Evolutionary conservation across 2,113 vertebrate genomes (phyloP), one percentile per base, ranked within the genome.

Genomic region (Rhombomys opimus): DNA sequence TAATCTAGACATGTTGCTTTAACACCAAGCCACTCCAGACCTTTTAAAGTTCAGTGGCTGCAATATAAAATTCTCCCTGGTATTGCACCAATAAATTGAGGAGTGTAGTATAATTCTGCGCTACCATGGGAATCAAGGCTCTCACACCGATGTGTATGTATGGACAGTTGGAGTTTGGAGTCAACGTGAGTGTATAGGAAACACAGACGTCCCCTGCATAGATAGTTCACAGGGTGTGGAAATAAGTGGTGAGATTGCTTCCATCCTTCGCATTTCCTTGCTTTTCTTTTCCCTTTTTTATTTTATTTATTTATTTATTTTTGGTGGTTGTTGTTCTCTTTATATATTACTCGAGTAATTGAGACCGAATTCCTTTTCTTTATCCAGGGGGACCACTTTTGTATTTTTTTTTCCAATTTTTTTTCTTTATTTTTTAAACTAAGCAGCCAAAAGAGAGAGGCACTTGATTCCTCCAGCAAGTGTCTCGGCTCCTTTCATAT

Each of bases 1-100:
- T 99, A 99, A 98, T 98, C 97, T 96, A 97, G 98, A 98, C 98
- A 98, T 98, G 98, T 98, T 99, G 97, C 97, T 98, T 98, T 99
- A 99, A 98, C 98, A 98, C 97, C 98, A 98, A 98, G 98, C 98
- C 98, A 98, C 97, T 97, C 92, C 97, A 98, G 98, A 98, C 98
- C 98, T 98, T 98, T 98, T 97, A 98, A 98, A 98, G 98, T 98
- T 98, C 98, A 98, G 95, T 98, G 97, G 94, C 97, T 98, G 95
- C 97, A 96, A 98, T 98, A 98, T 98, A 99, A 98, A 98, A 98
- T 98, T 98, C 96, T 98, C 98, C 97, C 95, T 96, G 1, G 78
- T 96, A 97, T 98, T 98, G 96, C 96, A 97, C 97, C 97, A 98
- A 98, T 99, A 99, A 99, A 98, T 98, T 98, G 97, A 98, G 95